phyloP scores from a whole-genome alignment of 1,140 invertebrate species.

The Neodiprion fabricii region DNA sequence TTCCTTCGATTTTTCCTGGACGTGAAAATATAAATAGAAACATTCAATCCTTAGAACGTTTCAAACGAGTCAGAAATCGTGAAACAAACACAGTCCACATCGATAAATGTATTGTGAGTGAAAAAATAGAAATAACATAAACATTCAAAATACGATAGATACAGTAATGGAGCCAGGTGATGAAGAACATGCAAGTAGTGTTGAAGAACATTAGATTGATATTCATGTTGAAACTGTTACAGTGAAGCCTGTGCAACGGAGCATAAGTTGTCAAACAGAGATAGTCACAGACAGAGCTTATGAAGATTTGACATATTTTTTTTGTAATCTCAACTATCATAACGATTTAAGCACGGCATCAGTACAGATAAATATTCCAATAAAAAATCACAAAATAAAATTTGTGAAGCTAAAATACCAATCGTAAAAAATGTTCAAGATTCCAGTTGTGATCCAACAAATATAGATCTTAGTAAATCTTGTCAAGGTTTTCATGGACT shows the following conservation, averaged over 20 bases:
- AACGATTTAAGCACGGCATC: constrained; percentile 22
- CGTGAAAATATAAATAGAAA: neutral
- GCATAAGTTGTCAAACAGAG: constrained; percentile 24
- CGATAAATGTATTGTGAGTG: neutral
- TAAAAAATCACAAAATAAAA: constrained; percentile 14
- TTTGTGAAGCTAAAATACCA: constrained; percentile 12
- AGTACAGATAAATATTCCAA: constrained; percentile 16
- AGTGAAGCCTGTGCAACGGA: neutral
- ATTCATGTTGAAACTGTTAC: neutral
- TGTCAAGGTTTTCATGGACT: constrained; percentile 25
- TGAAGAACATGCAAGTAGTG: neutral
- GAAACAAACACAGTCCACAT: neutral
- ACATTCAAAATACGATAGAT: neutral
- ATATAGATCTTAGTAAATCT: constrained; percentile 6
- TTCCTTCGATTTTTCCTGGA: constrained; percentile 26
- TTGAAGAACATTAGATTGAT: neutral
- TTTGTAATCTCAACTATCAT: constrained; percentile 16
- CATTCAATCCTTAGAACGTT: neutral
- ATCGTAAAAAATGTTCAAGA: constrained; percentile 15
- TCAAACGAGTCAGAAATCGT: neutral
- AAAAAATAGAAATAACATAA: neutral
- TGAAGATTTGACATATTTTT: constrained; percentile 17
- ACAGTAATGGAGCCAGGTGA: too few species aligned
- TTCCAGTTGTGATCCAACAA: constrained; percentile 24
- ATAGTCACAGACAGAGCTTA: neutral